A percentile compares a stretch with the other conserved stretches of the same genome.
phyloP scores from a whole-genome alignment of 1,140 invertebrate species.

The Trachelipus rathkii region DNA sequence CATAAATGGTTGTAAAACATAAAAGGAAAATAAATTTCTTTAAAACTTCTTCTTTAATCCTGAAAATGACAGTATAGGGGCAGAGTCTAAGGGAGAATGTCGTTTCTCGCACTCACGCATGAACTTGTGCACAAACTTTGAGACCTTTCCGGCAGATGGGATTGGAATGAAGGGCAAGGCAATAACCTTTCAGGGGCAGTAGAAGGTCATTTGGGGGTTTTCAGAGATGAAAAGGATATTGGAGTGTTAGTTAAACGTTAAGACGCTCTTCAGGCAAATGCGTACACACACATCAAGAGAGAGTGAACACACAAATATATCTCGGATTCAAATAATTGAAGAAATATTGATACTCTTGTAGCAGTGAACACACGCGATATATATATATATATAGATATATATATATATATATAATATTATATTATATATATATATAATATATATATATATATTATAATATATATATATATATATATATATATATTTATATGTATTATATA shows the following conservation, averaged over 20 bases:
- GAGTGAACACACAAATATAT: too few species aligned
- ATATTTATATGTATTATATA: too few species aligned
- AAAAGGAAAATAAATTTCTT: background rate
- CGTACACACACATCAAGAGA: too few species aligned
- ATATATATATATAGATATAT: too few species aligned
- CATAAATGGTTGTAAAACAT: background rate
- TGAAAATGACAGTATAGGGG: background rate
- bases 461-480: too few species aligned
- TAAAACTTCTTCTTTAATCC: background rate
- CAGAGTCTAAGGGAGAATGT: background rate
- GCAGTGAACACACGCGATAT: too few species aligned
- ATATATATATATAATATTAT: too few species aligned
- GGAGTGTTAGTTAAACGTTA: background rate
- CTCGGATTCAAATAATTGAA: too few species aligned
- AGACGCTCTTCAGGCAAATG: too few species aligned
- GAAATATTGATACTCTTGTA: too few species aligned
- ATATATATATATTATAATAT: too few species aligned
- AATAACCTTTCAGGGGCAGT: background rate
- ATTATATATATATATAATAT: too few species aligned
- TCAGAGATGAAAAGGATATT: background rate
- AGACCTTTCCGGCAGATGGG: constrained; percentile 4
- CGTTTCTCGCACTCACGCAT: background rate
- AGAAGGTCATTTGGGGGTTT: background rate
- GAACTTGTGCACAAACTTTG: constrained; percentile 7
- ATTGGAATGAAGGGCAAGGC: background rate